These are phyloP conservation scores for Drosophila sp. DNA, from an alignment of 1,140 invertebrate species.

Conservation along the genomic window DNA sequence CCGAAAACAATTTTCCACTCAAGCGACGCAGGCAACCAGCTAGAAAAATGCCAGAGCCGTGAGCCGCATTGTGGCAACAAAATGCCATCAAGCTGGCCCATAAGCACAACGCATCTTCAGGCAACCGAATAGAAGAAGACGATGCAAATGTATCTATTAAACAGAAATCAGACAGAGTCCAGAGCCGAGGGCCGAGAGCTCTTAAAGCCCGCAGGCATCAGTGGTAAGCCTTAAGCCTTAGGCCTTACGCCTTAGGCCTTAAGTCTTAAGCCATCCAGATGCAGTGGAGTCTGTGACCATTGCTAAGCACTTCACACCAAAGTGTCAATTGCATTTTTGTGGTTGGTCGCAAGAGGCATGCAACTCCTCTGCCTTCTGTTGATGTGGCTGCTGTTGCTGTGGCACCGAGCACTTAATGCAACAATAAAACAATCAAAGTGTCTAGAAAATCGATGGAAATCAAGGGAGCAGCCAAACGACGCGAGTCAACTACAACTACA, in stretches of 20 bases:
- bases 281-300: conserved; percentile 49
- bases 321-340: conserved; percentile 82
- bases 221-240: background rate
- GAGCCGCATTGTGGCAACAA: conserved; percentile 33
- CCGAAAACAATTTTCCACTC: conserved; percentile 80
- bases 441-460: conserved; percentile 82
- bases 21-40: conserved; percentile 71
- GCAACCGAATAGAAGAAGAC: background rate
- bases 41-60: conserved; percentile 67
- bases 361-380: conserved; percentile 2
- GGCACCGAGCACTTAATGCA: conserved; percentile 72
- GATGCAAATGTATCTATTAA: conserved; percentile 82
- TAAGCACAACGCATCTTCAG: conserved; percentile 56
- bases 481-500: conserved; percentile 13
- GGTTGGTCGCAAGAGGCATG: conserved; percentile 64
- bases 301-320: conserved; percentile 81
- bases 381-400: conserved; percentile 6
- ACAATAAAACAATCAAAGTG: conserved; percentile 83
- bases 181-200: conserved; percentile 3
- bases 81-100: conserved; percentile 36
- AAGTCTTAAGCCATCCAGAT: conserved; percentile 24
- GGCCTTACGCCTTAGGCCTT: conserved; percentile 20
- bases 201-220: conserved; percentile 25
- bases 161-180: conserved; percentile 72
- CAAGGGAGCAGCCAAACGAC: conserved; percentile 55